Conservation (phyloP, 2,113 vertebrate species). For the Archilochus colubris region DNA sequence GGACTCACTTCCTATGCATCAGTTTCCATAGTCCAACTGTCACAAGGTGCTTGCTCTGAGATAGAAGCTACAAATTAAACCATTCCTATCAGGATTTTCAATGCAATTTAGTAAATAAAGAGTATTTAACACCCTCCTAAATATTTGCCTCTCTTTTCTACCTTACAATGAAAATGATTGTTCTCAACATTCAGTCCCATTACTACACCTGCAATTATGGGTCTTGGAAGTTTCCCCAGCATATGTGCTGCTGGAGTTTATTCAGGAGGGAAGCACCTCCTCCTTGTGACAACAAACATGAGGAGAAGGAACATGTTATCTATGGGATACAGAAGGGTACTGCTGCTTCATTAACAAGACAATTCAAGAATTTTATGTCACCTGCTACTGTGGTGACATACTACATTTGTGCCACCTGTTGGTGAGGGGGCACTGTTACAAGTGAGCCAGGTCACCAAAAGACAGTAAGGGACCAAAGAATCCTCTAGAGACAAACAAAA, state of each 20-base stretch:
- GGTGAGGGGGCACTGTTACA: background rate
- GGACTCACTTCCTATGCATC: background rate
- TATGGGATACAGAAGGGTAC: background rate
- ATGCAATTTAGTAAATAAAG: background rate
- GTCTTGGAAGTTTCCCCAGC: background rate
- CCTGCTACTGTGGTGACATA: background rate
- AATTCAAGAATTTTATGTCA: background rate
- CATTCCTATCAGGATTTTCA: background rate
- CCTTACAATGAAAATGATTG: rapidly evolving
- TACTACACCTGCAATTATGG: background rate
- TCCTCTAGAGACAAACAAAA: background rate
- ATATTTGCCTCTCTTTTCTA: background rate
- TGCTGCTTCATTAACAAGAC: background rate
- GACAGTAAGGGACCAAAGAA: background rate
- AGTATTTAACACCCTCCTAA: background rate
- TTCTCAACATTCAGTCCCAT: background rate
- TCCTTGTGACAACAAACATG: background rate
- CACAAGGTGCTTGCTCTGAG: background rate
- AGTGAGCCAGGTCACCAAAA: background rate
- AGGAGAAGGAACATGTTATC: background rate
- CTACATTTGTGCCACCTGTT: background rate
- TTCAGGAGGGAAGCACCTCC: background rate
- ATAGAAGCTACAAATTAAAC: background rate
- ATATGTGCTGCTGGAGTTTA: background rate
- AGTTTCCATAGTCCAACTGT: background rate